Percentiles rank a stretch among this genome's conserved stretches.
phyloP scores from a whole-genome alignment of 2,888 invertebrate species.

The Mechanitis mazaeus region DNA sequence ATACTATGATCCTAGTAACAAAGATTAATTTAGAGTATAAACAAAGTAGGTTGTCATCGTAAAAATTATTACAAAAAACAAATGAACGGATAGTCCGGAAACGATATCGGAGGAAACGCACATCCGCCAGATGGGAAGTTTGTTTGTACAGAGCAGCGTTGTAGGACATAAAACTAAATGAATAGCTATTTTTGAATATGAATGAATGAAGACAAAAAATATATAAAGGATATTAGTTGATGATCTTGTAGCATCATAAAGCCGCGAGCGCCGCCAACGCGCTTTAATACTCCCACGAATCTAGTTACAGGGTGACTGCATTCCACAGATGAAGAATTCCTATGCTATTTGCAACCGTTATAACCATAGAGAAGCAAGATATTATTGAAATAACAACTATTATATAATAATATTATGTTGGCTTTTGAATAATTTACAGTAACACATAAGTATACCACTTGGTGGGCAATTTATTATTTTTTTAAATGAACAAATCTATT shows the following conservation, averaged over 20 bases:
- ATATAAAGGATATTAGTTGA: slow-evolving; percentile 5
- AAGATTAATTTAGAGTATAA: slow-evolving; percentile 38
- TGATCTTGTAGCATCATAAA: slow-evolving; percentile 1
- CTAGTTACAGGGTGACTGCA: slow-evolving; percentile 39
- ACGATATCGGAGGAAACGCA: slow-evolving; percentile 66
- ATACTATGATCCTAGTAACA: neutral
- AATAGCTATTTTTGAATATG: slow-evolving; percentile 31
- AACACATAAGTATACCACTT: too few relatives aligned
- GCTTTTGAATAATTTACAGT: too few relatives aligned
- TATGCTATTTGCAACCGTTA: slow-evolving; percentile 26
- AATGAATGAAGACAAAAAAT: slow-evolving; percentile 21
- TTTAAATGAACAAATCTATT: too few relatives aligned
- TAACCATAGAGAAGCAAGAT: too few relatives aligned
- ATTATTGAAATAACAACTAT: too few relatives aligned
- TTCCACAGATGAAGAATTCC: slow-evolving; percentile 39
- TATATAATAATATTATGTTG: too few relatives aligned
- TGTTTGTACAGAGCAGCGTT: slow-evolving; percentile 33
- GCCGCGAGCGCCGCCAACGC: slow-evolving; percentile 28
- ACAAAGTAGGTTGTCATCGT: slow-evolving; percentile 54
- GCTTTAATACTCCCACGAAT: slow-evolving; percentile 39
- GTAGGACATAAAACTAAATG: slow-evolving; percentile 28
- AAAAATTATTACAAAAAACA: slow-evolving; percentile 57
- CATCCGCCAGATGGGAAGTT: slow-evolving; percentile 73
- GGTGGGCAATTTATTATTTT: too few relatives aligned
- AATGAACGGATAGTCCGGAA: slow-evolving; percentile 66